A percentile compares a stretch with the other conserved stretches of the same genome.
Conservation (phyloP, 2,113 vertebrate genomes). For the Stigmatopora argus region DNA sequence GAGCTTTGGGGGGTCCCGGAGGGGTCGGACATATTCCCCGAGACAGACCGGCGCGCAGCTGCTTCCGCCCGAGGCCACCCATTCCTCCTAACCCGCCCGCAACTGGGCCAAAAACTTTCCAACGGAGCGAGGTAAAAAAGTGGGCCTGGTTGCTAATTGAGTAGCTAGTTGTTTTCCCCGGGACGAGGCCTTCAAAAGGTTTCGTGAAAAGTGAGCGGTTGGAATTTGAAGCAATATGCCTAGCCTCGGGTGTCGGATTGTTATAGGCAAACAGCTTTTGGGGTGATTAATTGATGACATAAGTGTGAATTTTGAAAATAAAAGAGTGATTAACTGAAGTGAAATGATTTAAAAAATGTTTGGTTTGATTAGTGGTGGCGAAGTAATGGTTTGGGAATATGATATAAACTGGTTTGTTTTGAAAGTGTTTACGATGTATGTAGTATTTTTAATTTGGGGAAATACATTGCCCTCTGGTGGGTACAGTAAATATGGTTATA, state of each 20-base stretch:
- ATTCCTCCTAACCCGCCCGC: conserved; percentile 51
- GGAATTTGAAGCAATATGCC: not conserved
- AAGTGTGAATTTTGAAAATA: not conserved
- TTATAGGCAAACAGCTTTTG: not conserved
- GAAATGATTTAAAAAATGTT: too few species aligned
- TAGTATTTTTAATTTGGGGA: too few species aligned
- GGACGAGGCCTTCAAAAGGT: not conserved
- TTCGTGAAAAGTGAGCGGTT: not conserved
- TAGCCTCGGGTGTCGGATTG: not conserved
- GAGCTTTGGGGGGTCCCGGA: conserved; percentile 48
- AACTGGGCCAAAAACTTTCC: conserved; percentile 65
- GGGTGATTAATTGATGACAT: not conserved
- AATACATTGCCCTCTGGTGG: too few species aligned
- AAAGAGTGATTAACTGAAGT: not conserved
- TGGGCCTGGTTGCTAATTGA: not conserved
- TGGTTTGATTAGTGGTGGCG: too few species aligned
- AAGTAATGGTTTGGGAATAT: too few species aligned
- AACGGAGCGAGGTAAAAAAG: conserved; percentile 59
- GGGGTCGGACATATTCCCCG: conserved; percentile 45
- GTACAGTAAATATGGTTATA: too few species aligned
- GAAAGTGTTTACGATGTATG: too few species aligned
- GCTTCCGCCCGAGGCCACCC: conserved; percentile 59
- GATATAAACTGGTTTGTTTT: too few species aligned
- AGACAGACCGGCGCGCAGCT: conserved; percentile 65
- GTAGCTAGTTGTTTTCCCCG: not conserved